A percentile compares a stretch with the other conserved stretches of the same genome.
Evolutionary conservation across 2,113 vertebrate genomes (phyloP).

Genomic region (Puntigrus tetrazona): DNA sequence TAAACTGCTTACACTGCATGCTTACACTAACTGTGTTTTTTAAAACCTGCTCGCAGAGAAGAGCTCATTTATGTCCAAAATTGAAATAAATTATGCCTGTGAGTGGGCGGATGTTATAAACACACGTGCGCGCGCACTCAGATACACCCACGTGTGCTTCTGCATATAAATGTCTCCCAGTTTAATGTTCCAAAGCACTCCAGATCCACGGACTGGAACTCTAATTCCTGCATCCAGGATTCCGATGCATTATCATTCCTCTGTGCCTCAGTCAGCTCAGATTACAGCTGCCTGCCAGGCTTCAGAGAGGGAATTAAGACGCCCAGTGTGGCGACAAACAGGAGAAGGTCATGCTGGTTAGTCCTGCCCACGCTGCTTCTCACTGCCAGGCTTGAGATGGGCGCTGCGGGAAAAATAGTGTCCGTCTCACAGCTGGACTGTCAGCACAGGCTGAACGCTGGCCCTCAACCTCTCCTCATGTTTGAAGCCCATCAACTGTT

Average conservation of each 20-base stretch:
- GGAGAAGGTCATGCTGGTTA: slow-evolving; percentile 21
- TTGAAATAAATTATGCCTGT: neutral
- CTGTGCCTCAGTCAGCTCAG: neutral
- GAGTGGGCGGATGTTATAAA: slow-evolving; percentile 1
- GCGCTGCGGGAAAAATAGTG: slow-evolving; percentile 43
- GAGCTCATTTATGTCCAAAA: slow-evolving; percentile 7
- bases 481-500: slow-evolving; percentile 1
- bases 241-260: slow-evolving; percentile 32
- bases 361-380: slow-evolving; percentile 15
- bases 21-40: neutral
- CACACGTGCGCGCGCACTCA: neutral
- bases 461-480: neutral
- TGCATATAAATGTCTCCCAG: slow-evolving; percentile 10
- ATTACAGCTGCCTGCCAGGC: neutral
- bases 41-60: neutral
- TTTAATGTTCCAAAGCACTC: neutral
- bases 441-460: neutral
- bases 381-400: slow-evolving; percentile 11
- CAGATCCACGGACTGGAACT: slow-evolving; percentile 11
- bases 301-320: slow-evolving; percentile 4
- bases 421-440: slow-evolving; percentile 12
- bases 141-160: neutral
- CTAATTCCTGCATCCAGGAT: neutral
- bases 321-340: neutral
- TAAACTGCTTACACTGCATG: neutral